Conservation (phyloP, 2,797 vertebrate genomes). For the Semotilus atromaculatus region DNA sequence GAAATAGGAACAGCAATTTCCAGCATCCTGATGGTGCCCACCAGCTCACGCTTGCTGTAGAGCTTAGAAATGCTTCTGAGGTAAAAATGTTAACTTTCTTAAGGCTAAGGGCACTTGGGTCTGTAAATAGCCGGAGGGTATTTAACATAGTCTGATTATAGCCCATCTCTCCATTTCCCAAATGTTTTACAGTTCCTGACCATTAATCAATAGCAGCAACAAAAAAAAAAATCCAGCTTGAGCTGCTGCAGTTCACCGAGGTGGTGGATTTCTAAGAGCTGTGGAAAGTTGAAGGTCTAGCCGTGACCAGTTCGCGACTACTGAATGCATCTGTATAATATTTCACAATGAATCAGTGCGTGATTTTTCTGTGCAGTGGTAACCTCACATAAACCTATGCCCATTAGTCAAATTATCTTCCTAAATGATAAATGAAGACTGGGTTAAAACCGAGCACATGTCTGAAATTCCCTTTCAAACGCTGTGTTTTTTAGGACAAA, state of each 20-base stretch:
- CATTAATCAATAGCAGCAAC: conserved; percentile 82
- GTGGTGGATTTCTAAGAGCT: conserved; percentile 51
- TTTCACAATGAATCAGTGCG: conserved; percentile 29
- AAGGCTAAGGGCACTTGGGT: conserved; percentile 76
- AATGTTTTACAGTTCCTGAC: conserved; percentile 79
- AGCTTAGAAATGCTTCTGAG: conserved; percentile 41
- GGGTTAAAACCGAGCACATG: conserved; percentile 12
- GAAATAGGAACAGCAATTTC: conserved; percentile 36
- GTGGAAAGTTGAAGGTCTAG: conserved; percentile 55
- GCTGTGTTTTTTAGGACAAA: background rate
- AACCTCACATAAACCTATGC: conserved; percentile 9
- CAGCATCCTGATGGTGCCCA: conserved; percentile 39
- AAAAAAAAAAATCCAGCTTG: conserved; percentile 53
- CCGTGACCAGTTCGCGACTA: conserved; percentile 34
- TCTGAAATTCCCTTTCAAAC: conserved; percentile 13
- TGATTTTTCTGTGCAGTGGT: background rate
- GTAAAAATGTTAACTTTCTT: conserved; percentile 62
- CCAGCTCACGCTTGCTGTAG: conserved; percentile 43
- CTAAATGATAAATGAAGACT: conserved; percentile 28
- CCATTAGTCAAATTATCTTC: conserved; percentile 30
- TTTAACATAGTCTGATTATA: conserved; percentile 73
- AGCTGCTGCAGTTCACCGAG: conserved; percentile 52
- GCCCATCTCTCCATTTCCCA: conserved; percentile 77
- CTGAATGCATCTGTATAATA: conserved; percentile 23
- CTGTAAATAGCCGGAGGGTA: conserved; percentile 79